These are phyloP conservation scores for Equus quagga DNA, from an alignment of 2,113 vertebrate species.

Conservation along the genomic window DNA sequence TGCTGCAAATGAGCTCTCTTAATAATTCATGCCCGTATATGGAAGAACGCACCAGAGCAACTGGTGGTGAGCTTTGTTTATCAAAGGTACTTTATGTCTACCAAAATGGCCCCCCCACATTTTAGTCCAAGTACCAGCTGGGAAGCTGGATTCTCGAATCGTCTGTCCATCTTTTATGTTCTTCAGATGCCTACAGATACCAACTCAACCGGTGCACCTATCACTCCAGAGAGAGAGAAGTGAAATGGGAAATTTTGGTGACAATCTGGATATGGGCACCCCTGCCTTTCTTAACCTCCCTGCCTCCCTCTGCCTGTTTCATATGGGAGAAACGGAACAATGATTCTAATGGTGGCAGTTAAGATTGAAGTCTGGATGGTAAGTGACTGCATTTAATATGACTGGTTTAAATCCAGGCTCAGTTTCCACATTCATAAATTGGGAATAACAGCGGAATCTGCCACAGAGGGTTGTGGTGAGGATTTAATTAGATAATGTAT, in stretches of 20 bases:
- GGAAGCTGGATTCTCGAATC: background rate
- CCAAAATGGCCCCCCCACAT: background rate
- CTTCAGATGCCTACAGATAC: background rate
- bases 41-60: conserved; percentile 69
- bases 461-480: fast-evolving
- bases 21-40: conserved; percentile 80
- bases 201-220: background rate
- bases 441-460: background rate
- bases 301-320: background rate
- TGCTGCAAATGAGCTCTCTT: conserved; percentile 76
- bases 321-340: fast-evolving
- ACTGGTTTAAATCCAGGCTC: background rate
- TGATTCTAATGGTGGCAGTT: fast-evolving
- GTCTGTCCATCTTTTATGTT: background rate
- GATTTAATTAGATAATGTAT: fast-evolving
- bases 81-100: background rate
- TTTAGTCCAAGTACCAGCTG: background rate
- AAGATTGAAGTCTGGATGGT: background rate
- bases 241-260: fast-evolving
- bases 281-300: background rate
- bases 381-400: background rate
- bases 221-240: background rate
- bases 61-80: background rate
- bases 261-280: fast-evolving
- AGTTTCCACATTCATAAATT: background rate